Evolutionary conservation across 2,888 invertebrate genomes (phyloP).

Genomic region (Onchidella celtica): DNA sequence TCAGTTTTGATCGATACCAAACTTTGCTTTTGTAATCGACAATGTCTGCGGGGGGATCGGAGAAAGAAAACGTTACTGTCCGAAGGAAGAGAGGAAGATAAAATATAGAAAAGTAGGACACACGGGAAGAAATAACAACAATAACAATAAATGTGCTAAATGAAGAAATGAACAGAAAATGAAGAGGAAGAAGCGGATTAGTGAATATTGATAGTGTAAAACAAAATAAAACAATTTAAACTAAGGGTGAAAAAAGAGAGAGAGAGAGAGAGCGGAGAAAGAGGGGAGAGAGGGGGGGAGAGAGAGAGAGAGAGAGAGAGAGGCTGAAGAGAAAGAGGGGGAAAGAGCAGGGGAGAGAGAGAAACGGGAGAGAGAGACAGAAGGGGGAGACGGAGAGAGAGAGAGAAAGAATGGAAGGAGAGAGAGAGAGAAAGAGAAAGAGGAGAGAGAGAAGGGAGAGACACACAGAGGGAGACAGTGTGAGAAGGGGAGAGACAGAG

Average conservation of each 20-base stretch:
- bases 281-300: not conserved
- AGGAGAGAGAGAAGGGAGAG: not conserved
- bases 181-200: not conserved
- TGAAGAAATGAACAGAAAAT: not conserved
- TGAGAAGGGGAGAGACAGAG: not conserved
- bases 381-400: not conserved
- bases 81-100: not conserved
- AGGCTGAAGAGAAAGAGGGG: not conserved
- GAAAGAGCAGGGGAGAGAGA: not conserved
- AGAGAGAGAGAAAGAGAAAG: not conserved
- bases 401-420: not conserved
- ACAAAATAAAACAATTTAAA: not conserved
- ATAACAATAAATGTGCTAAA: too few relatives aligned
- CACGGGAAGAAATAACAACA: not conserved
- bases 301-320: not conserved
- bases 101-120: not conserved
- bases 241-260: not conserved
- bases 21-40: too few relatives aligned
- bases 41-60: not conserved
- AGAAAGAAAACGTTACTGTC: not conserved
- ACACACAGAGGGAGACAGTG: not conserved
- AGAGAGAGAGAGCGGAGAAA: not conserved
- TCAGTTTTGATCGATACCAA: too few relatives aligned
- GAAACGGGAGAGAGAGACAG: not conserved
- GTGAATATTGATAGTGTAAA: not conserved